Evolutionary conservation across 2,113 vertebrate genomes (phyloP), one percentile per base, ranked within the genome.

Genomic region (Calypte anna): DNA sequence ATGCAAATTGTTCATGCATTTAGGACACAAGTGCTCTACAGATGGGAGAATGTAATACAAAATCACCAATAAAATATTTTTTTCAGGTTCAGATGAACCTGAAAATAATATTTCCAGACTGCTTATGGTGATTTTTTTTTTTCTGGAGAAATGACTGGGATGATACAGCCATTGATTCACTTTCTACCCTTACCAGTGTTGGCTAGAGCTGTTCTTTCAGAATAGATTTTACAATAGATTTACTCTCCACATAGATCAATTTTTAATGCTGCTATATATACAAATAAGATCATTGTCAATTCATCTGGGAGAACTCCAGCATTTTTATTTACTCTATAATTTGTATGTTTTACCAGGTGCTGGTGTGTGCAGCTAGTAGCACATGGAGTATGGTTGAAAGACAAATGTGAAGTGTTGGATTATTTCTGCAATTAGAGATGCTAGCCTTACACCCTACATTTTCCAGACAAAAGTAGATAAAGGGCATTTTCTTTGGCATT

Each of bases 271-370:
- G 62, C 33, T 85, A 4, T 70, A 59, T 95, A 53, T 80, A 74
- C 55, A 67, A 43, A 69, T 30, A 58, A 85, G 66, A 66, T 73
- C 46, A 21, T 33, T 79, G 27, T 77, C 59, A 91, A 25, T 54
- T 88, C 63, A 74, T 17, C 54, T 88, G 75, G 64, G 55, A 86
- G 63, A 90, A 58, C 12, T 83, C 62, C 68, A 58, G 74, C 73
- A 55, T 77, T 95, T 87, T 91, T 90, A 80, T 79, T 93, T 33
- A 68, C 14, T 68, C 59, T 85, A 91, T 59, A 94, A 70, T 96
- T 90, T 90, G 38, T 94, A 27, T 74, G 53, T 70, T 70, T 94
- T 88, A 74, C 61, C 28, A 90, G 72, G 75, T 93, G 62, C 69
- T 58, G 86, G 18, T 72, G 93, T 63, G 64, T 55, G 23, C 73